Evolutionary conservation across 2,888 invertebrate genomes (phyloP).

Genomic region (Cryptocheilus praepositus): DNA sequence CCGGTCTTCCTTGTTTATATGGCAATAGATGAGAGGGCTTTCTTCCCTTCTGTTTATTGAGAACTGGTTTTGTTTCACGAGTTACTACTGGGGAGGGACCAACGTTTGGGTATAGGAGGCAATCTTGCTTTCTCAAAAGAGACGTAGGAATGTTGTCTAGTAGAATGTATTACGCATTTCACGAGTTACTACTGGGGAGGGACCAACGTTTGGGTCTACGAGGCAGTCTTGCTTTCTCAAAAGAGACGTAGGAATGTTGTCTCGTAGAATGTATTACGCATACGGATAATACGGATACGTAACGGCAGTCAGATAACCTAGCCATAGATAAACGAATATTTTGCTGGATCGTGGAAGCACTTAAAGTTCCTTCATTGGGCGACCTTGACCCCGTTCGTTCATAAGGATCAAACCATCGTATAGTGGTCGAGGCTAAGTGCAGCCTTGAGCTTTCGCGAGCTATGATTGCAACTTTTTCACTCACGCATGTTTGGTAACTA

Average conservation of each 20-base stretch:
- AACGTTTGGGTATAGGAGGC: too few species aligned
- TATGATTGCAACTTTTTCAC: constrained; percentile 35
- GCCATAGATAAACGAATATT: constrained; percentile 23
- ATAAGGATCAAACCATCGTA: constrained; percentile 41
- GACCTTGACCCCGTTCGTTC: constrained; percentile 60
- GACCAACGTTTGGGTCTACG: too few species aligned
- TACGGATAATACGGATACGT: not conserved
- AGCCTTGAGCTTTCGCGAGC: constrained; percentile 45
- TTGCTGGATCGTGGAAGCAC: constrained; percentile 59
- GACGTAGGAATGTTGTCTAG: not conserved
- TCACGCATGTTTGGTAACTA: constrained; percentile 6
- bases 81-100: too few species aligned
- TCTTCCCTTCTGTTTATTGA: too few species aligned
- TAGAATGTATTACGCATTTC: not conserved
- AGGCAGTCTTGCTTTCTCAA: too few species aligned
- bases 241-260: too few species aligned
- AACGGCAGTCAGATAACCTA: not conserved
- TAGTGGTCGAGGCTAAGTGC: constrained; percentile 34
- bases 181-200: too few species aligned
- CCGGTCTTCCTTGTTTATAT: too few species aligned
- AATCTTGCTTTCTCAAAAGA: too few species aligned
- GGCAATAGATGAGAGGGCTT: too few species aligned
- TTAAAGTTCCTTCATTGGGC: constrained; percentile 49
- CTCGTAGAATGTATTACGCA: not conserved
- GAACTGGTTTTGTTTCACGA: too few species aligned